Percentiles rank a stretch among this genome's conserved stretches.
These are phyloP conservation scores for Chaetura pelagica DNA, from an alignment of 2,113 vertebrate species.

Conservation along the genomic window DNA sequence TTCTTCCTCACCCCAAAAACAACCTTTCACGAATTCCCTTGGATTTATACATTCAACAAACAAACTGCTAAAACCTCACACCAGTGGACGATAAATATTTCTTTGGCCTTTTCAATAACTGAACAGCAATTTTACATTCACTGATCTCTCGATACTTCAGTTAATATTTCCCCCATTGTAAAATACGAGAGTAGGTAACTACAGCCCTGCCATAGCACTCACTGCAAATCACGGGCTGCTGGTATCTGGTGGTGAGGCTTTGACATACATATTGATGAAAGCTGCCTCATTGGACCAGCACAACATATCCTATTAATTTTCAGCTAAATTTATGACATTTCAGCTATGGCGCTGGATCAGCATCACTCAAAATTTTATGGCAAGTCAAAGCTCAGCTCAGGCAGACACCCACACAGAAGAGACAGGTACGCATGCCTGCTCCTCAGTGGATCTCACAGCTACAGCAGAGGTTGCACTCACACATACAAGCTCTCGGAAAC, in stretches of 20 bases:
- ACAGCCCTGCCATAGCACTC: conserved; percentile 29
- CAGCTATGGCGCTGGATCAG: conserved; percentile 35
- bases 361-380: conserved; percentile 61
- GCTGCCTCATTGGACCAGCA: conserved; percentile 54
- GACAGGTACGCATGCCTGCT: neutral
- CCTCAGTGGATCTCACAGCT: neutral
- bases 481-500: neutral
- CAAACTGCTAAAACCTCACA: conserved; percentile 50
- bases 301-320: conserved; percentile 72
- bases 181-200: conserved; percentile 58
- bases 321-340: conserved; percentile 61
- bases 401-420: neutral
- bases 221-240: conserved; percentile 60
- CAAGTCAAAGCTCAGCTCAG: neutral
- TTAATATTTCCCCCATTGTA: conserved; percentile 67
- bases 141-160: conserved; percentile 55
- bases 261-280: conserved; percentile 71
- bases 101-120: conserved; percentile 58
- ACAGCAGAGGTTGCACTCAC: neutral
- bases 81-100: conserved; percentile 28
- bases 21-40: conserved; percentile 47
- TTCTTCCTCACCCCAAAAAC: conserved; percentile 3
- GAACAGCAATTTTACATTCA: conserved; percentile 51
- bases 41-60: conserved; percentile 47
- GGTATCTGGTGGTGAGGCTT: conserved; percentile 50